Evolutionary conservation across 2,888 invertebrate genomes (phyloP), one percentile per base, ranked within the genome.

Genomic region (Hololepta plana): DNA sequence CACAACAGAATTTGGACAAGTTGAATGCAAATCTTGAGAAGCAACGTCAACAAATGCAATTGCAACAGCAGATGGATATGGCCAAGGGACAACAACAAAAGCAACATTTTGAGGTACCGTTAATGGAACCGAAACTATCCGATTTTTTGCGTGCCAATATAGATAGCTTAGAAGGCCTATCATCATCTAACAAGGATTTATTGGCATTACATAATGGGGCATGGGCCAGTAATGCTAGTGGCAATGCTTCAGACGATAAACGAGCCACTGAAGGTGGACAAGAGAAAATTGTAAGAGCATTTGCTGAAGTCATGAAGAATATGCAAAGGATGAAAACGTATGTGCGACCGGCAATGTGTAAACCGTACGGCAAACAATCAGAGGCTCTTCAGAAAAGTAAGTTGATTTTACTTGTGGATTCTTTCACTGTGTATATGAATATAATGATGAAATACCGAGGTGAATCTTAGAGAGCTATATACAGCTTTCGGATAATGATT

Each of bases 281-380:
- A 53, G 84, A 84, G 53, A 80, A 84, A 43, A 81, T 84, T 33
- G 77, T 84, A 31, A 64, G 82, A 33, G 79, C 81, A 10, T 84
- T 84, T 55, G 72, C 75, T 1, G 82, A 84, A 55, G 68, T 84
- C 23, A 82, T 84, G 69, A 76, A 81, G 45, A 84, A 84, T 54
- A 73, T 84, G 72, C 73, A 75, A 39, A 69, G 82, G 45, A 84
- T 84, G 80, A 80, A 84, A 50, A 76, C 80, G 24, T 84, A 81
- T 46, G 81, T 84, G 40, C 65, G 82, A 30, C 84, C 82, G 33
- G 74, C 84, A 32, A 84, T 84, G 84, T 84, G 82, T 52, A 84
- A 84, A 55, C 84, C 84, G 12, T 84, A 84, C 52, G 84, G 84
- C 37, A 84, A 84, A 52, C 84, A 84, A 55, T 81, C 81, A 35